Base-by-base conservation (phyloP, 2,113 vertebrate species). In the Cyrtonyx montezumae region DNA sequence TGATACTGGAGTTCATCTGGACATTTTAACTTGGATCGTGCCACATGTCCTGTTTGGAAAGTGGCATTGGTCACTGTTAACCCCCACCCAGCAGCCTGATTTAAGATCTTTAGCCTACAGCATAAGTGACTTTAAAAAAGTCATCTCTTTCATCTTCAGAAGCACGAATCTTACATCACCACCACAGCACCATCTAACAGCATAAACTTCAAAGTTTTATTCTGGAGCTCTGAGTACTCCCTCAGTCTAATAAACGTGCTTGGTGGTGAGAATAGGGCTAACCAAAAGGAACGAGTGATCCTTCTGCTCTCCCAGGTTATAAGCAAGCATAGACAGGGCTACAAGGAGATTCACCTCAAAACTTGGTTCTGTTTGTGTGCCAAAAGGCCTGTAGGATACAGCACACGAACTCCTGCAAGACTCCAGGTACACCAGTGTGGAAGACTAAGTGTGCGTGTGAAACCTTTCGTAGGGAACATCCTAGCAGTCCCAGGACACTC, bases 261-360 rank as follows among this genome's bases (percentile, higher is more conserved):
- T 19, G 3, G 2, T 22, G 90, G 10, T 3, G 4, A 3, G 26
- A 89, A 56, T 1, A 2, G 22, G 75, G 28, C 4, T 30, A 6
- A 43, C 2, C 48, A 5, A 6, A 61, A 82, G 25, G 21, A 36
- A 76, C 10, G 13, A 1, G 22, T 8, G 17, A 53, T 13, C 22
- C 8, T 56, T 63, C 11, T 6, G 49, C 68, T 49, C 18, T 73
- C 6, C 55, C 25, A 55, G 7, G 26, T 4, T 1, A 78, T 0
- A 43, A 0, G 0, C 8, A 43, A 37, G 8, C 6, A 73, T 14
- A 79, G 6, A 63, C 16, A 58, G 0, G 0, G 48, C 14, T 28
- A 3, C 34, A 87, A 63, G 53, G 15, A 25, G 5, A 62, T 45
- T 3, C 22, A 69, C 3, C 34, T 45, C 48, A 55, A 59, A 25